phyloP scores from a whole-genome alignment of 2,888 invertebrate species.

The Minunthozetes semirufus region DNA sequence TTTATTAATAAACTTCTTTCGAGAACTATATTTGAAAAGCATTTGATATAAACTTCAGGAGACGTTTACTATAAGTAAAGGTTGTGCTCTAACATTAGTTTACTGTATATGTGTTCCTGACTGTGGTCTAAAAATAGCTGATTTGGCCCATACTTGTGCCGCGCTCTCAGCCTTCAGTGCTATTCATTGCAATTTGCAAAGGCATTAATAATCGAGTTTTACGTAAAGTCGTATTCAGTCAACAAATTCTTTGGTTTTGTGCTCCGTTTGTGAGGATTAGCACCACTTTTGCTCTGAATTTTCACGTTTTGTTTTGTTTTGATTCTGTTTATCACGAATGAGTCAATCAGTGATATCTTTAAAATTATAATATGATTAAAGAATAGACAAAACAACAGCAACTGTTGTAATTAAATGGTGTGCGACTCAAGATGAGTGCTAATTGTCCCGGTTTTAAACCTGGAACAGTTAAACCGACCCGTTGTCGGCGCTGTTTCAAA shows the following conservation, averaged over 20 bases:
- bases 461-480: constrained; percentile 85
- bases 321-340: not conserved
- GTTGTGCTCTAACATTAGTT: not conserved
- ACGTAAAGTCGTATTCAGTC: not conserved
- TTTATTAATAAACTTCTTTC: constrained; percentile 3
- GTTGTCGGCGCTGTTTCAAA: constrained; percentile 86
- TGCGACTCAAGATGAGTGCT: constrained; percentile 35
- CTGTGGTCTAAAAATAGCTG: not conserved
- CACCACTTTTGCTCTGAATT: not conserved
- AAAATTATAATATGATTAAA: not conserved
- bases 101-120: not conserved
- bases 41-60: not conserved
- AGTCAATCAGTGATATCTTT: not conserved
- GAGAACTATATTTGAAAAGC: not conserved
- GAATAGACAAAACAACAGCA: not conserved
- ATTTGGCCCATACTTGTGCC: not conserved
- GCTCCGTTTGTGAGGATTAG: not conserved
- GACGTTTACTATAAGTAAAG: not conserved
- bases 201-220: not conserved
- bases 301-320: not conserved
- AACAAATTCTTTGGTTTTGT: not conserved
- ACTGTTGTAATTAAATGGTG: not conserved
- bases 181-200: not conserved
- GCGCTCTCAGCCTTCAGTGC: constrained; percentile 2
- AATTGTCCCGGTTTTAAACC: constrained; percentile 71